Conservation (phyloP, 2,113 vertebrate genomes). For the Geothlypis trichas region DNA sequence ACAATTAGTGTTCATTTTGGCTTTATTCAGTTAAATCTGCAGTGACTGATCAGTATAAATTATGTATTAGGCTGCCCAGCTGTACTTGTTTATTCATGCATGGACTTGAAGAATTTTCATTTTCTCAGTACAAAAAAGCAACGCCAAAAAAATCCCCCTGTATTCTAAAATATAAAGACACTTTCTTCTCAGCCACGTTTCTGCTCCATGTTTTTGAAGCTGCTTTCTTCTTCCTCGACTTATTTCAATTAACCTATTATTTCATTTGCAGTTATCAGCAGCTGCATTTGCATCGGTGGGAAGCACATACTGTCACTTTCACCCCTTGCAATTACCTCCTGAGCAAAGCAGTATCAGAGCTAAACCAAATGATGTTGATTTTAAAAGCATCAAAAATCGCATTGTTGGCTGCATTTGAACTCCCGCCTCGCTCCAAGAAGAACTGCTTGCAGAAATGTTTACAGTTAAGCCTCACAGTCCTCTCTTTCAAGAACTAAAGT, state of each 20-base stretch:
- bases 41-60: constrained; percentile 90
- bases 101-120: constrained; percentile 80
- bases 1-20: constrained; percentile 88
- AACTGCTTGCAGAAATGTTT: neutral
- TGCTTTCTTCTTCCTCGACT: neutral
- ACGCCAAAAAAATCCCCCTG: neutral
- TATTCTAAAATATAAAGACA: constrained; percentile 40
- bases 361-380: constrained; percentile 12
- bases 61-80: constrained; percentile 91
- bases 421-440: neutral
- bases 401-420: constrained; percentile 9
- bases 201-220: neutral
- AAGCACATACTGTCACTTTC: neutral
- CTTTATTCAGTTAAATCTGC: constrained; percentile 80
- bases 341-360: neutral
- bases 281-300: neutral
- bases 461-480: neutral
- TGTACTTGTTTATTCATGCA: constrained; percentile 91
- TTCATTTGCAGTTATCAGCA: neutral
- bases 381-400: neutral
- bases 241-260: constrained; percentile 16
- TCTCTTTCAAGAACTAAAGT: constrained; percentile 23
- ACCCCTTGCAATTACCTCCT: neutral
- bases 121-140: constrained; percentile 64
- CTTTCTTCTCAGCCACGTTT: constrained; percentile 24